Evolutionary conservation across 2,888 invertebrate species (phyloP), one percentile per base, ranked within the genome.

Genomic region (Lycophotia porphyrea): DNA sequence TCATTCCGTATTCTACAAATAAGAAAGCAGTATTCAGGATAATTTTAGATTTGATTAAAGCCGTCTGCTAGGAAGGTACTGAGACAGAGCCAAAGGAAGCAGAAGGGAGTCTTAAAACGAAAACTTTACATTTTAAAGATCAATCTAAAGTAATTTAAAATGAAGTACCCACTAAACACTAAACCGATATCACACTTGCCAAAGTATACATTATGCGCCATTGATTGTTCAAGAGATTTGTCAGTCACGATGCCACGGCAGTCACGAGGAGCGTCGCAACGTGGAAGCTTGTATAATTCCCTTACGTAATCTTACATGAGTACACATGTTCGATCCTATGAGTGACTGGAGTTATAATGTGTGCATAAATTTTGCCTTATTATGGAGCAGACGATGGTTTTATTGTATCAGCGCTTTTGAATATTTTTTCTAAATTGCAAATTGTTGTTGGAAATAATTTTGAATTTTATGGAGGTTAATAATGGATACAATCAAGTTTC

Each of bases 211-310:
- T 78, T 75, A 71, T 60, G 61, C 65, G 36, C 27, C 52, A 74
- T 67, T 77, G 74, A 72, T 81, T 77, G 74, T 72, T 72, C 47
- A 77, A 81, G 69, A 81, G 66, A 74, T 81, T 77, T 77, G n/a
- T 52, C 63, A 36, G 31, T 47, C 39, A 34, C 27, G 74, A 49
- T n/a, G 49, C 18, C n/a, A 58, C 42, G 24, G 24, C 44, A 24
- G 75, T 58, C 64, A 55, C 42, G 15, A 2, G 61, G 15, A 2
- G 61, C 66, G 39, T 47, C 84, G 52, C 71, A 47, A 39, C 34
- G n/a, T 34, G 63, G 58, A 39, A 69, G 36, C 69, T 34, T 69
- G 24, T 63, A 39, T 66, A 80, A 75, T 80, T 84, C 81, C 72
- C 81, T 64, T 70, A 67, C 7, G 60, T 72, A 76, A 67, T 67